Conservation (phyloP, 2,113 vertebrate genomes). For the Phylloscopus trochilus region DNA sequence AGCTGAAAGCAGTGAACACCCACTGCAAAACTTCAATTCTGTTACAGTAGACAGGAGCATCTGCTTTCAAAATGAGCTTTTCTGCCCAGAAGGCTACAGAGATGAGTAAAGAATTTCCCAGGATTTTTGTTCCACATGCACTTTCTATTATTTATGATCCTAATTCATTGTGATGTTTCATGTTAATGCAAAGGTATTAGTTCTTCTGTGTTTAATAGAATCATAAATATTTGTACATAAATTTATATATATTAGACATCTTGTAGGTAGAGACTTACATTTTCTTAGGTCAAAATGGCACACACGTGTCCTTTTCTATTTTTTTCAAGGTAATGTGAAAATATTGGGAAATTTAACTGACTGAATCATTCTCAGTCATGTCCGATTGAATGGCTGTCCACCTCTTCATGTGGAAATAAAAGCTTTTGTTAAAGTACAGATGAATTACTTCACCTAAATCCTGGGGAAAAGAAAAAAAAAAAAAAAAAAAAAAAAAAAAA, state of each 20-base stretch:
- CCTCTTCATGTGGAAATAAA: constrained; percentile 16
- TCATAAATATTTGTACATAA: neutral
- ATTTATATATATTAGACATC: neutral
- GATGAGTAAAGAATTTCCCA: neutral
- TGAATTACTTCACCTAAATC: constrained; percentile 58
- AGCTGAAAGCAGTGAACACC: neutral
- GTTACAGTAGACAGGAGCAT: neutral
- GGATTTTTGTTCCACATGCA: neutral
- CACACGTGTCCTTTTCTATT: neutral
- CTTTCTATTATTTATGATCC: neutral
- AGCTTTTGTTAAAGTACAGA: constrained; percentile 46
- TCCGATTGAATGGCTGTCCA: constrained; percentile 37
- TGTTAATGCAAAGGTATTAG: neutral
- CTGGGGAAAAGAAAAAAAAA: no score
- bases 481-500: no score
- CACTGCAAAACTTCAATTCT: neutral
- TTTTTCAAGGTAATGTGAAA: neutral
- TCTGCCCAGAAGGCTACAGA: neutral
- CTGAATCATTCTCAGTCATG: neutral
- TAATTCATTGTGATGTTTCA: neutral
- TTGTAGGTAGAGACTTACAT: neutral
- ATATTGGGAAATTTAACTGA: neutral
- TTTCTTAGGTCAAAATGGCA: neutral
- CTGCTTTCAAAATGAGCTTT: neutral
- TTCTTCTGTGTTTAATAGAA: neutral